Evolutionary conservation across 2,888 invertebrate species (phyloP), one percentile per base, ranked within the genome.

Genomic region (Gastracanthus pulcherrimus): DNA sequence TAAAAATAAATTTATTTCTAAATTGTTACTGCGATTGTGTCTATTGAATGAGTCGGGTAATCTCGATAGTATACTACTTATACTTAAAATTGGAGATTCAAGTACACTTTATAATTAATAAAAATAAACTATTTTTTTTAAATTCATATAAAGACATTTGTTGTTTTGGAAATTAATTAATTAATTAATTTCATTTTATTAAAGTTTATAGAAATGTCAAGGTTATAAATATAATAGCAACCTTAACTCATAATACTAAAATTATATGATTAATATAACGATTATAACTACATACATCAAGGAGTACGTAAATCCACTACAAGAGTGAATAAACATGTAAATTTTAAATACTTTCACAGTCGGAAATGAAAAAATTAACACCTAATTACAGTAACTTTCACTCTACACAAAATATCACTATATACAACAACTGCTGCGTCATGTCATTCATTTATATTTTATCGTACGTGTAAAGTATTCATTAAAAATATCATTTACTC

Each of bases 361-460:
- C 19, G 6, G 31, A 66, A 29, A 66, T n/a, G 29, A 62, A 67
- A 67, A 66, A 66, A 55, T 62, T 48, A 76, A 51, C 66, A 23
- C 51, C 38, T 76, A 55, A 66, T 55, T 38, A 55, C 38, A 55
- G 51, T 48, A 55, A 76, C 76, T 76, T 76, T 76, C 76, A 66
- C 76, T 45, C n/a, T 48, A 6, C 9, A 36, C 5, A 29, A 60
- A n/a, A n/a, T n/a, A n/a, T n/a, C 16, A 51, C 5, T 6, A 45
- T 5, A 31, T 45, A 62, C 2, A 23, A 31, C 9, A 31, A 16
- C 31, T 48, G 31, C n/a, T 48, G 34, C 11, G 34, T 69, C 69
- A 69, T n/a, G 69, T 34, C 48, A n/a, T 36, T 62, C 19, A 16
- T 48, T n/a, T n/a, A 26, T 26, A 55, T 23, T 23, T 36, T n/a